Percentiles rank a stretch among this genome's conserved stretches.
These are phyloP conservation scores for Microcebus jonahi DNA, from an alignment of 2,113 vertebrate genomes.

Conservation along the genomic window DNA sequence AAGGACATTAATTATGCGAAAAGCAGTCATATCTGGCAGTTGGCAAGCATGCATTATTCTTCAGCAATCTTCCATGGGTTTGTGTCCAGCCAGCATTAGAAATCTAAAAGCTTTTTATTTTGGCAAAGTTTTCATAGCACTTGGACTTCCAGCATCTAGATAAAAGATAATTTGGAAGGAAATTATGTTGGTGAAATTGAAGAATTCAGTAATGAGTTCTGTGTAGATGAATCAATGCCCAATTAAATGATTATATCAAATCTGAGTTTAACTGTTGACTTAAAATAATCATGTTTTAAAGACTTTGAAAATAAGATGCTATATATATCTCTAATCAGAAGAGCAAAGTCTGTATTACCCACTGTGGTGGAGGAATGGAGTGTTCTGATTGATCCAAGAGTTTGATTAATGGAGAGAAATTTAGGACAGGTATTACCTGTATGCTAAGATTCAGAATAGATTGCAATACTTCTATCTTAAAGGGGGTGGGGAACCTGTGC, in stretches of 20 bases:
- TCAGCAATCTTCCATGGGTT: conserved; percentile 59
- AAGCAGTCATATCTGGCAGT: conserved; percentile 61
- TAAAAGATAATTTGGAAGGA: conserved; percentile 79
- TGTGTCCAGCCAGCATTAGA: conserved; percentile 67
- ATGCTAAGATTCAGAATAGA: not conserved
- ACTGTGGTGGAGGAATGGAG: not conserved
- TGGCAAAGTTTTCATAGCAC: conserved; percentile 73
- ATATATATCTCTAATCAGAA: conserved; percentile 50
- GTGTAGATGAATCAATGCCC: conserved; percentile 76
- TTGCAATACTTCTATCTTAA: not conserved
- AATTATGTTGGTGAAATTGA: conserved; percentile 77
- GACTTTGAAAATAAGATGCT: conserved; percentile 61
- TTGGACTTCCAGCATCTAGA: conserved; percentile 72
- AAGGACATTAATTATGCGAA: conserved; percentile 64
- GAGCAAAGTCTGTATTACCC: not conserved
- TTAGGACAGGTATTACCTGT: conserved; percentile 22
- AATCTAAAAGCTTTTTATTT: conserved; percentile 78
- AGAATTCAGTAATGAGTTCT: conserved; percentile 75
- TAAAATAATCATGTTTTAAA: conserved; percentile 76
- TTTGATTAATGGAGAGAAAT: conserved; percentile 39
- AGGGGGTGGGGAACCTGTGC: too few relatives aligned
- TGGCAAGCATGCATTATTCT: conserved; percentile 70
- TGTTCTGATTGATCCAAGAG: conserved; percentile 5
- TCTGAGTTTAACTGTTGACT: conserved; percentile 77
- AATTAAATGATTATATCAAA: conserved; percentile 82